These are phyloP conservation scores for Rhimphoctona megacephalus DNA, from an alignment of 2,888 invertebrate genomes.

Conservation along the genomic window DNA sequence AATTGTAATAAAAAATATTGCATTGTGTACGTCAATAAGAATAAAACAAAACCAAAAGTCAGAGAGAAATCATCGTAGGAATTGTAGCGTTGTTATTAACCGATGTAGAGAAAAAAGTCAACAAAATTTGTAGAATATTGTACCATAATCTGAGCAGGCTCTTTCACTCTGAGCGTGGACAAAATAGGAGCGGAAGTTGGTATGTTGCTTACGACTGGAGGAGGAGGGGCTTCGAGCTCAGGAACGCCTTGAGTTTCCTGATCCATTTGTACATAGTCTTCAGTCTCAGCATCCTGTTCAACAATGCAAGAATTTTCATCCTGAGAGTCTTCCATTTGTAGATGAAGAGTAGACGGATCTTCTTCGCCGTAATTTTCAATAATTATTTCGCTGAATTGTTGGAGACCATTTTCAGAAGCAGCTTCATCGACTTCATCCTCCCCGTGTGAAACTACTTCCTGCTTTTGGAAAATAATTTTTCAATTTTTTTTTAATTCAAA, in stretches of 20 bases:
- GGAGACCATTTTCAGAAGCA: constrained; percentile 79
- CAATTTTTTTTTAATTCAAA: neutral
- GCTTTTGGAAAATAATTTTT: neutral
- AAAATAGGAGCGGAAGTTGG: constrained; percentile 73
- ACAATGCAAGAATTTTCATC: constrained; percentile 60
- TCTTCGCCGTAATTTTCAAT: constrained; percentile 74
- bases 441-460: constrained; percentile 74
- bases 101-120: constrained; percentile 15
- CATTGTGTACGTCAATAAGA: neutral
- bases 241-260: constrained; percentile 76
- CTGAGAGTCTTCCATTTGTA: constrained; percentile 77
- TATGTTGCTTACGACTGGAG: constrained; percentile 78
- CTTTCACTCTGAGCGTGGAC: constrained; percentile 75
- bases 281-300: constrained; percentile 51
- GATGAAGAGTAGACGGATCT: constrained; percentile 73
- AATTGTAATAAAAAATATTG: neutral
- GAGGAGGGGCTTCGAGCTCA: constrained; percentile 78
- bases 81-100: neutral
- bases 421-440: constrained; percentile 72
- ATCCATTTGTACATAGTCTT: constrained; percentile 73
- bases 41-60: neutral
- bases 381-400: constrained; percentile 72
- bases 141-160: constrained; percentile 72
- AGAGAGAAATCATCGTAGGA: neutral
- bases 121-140: constrained; percentile 39